Base-by-base conservation (phyloP, 1,140 invertebrate species). In the Megalonaias nervosa region DNA sequence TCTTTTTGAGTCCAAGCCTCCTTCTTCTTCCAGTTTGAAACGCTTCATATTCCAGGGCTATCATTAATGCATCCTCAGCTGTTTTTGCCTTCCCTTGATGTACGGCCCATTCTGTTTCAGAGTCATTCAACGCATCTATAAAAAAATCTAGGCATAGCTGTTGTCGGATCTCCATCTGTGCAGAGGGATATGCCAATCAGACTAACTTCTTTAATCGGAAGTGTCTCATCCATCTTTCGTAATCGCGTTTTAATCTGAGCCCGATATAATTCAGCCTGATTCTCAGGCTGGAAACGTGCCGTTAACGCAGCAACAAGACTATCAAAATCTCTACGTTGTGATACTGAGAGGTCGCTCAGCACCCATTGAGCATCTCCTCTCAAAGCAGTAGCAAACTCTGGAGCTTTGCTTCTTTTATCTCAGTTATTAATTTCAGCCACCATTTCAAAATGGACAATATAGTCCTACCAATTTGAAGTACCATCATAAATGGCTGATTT, bases 31-130 rank as follows among this genome's bases (percentile, higher is more conserved):
- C n/a, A n/a, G n/a, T n/a, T n/a, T n/a, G n/a, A n/a, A n/a, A n/a
- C n/a, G 68, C 64, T 57, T 77, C 80, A 60, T 58, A 81, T 57
- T 81, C 75, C 11, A 75, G 57, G 15, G 75, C 75, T 15, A 81
- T 19, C n/a, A 72, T 68, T 16, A 81, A 77, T n/a, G 80, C 79
- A 15, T 31, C n/a, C 55, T 81, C 72, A 21, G 77, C 31, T 58
- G 80, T 71, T 26, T 31, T n/a, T n/a, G n/a, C n/a, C n/a, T n/a
- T n/a, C n/a, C n/a, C n/a, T 31, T 31, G 31, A 31, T 31, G 31
- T 31, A 31, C 5, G 31, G 31, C 31, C 31, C 31, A 31, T 31
- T 31, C 31, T 5, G 5, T 31, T 31, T 31, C 31, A 31, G 31
- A 31, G 31, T 31, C 31, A 31, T 31, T 31, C 5, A 31, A 31